Percentiles rank a stretch among this genome's conserved stretches.
Conservation (phyloP, 2,797 vertebrate genomes). For the Oryzias dopingdopingensis region DNA sequence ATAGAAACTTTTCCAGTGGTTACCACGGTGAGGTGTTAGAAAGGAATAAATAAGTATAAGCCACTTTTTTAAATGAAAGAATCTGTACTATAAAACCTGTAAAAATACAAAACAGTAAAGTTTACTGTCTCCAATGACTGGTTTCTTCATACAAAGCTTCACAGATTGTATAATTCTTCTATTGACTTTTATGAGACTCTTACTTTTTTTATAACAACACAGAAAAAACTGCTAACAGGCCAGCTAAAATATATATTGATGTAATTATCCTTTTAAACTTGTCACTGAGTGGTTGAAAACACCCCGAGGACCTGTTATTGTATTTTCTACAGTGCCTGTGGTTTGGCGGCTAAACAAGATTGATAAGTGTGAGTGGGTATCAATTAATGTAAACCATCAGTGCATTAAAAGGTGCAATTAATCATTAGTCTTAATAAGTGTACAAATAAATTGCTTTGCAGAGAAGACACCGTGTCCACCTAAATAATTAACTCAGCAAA, state of each 20-base stretch:
- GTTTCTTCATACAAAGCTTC: not conserved
- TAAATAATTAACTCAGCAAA: slow-evolving; percentile 43
- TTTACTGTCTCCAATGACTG: not conserved
- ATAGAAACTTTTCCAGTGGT: not conserved
- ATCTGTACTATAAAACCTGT: not conserved
- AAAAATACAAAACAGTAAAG: not conserved
- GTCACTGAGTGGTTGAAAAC: slow-evolving; percentile 1
- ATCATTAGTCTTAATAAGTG: slow-evolving; percentile 41
- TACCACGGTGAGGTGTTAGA: not conserved
- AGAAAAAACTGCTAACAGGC: too few species aligned
- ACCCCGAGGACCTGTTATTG: slow-evolving; percentile 17
- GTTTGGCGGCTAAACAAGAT: slow-evolving; percentile 29
- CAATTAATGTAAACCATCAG: slow-evolving; percentile 39
- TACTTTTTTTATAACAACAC: too few species aligned
- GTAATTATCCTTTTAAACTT: slow-evolving; percentile 8
- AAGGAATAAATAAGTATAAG: not conserved
- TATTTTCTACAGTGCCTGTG: slow-evolving; percentile 7
- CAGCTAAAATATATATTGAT: not conserved
- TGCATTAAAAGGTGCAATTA: slow-evolving; percentile 47
- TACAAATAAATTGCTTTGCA: slow-evolving; percentile 45
- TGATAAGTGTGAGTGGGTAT: slow-evolving; percentile 38
- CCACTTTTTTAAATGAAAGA: not conserved
- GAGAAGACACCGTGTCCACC: slow-evolving; percentile 26
- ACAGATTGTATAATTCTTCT: not conserved
- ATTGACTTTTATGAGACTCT: too few species aligned